phyloP scores from a whole-genome alignment of 2,113 vertebrate species.

The Neodon shergylaensis region DNA sequence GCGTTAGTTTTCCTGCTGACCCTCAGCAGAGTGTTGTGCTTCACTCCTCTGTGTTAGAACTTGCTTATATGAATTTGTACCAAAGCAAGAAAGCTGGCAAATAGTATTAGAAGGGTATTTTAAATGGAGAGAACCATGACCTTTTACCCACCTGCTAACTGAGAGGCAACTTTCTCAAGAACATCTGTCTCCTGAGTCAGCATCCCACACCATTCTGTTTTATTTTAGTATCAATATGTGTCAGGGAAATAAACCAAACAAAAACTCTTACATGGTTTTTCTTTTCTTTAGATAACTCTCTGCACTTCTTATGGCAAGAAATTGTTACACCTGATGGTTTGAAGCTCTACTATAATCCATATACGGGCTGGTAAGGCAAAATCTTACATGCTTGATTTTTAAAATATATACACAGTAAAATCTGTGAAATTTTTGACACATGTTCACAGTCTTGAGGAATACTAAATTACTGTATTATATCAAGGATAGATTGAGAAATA shows the following conservation, averaged over 20 bases:
- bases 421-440: background rate
- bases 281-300: slow-evolving; percentile 87
- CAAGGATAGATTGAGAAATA: slow-evolving; percentile 17
- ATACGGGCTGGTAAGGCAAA: slow-evolving; percentile 94
- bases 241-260: slow-evolving; percentile 31
- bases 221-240: slow-evolving; percentile 49
- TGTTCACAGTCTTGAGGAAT: slow-evolving; percentile 29
- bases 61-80: slow-evolving; percentile 15
- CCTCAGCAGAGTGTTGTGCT: background rate
- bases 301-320: slow-evolving; percentile 97
- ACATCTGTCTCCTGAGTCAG: background rate
- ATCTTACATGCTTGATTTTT: slow-evolving; percentile 46
- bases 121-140: background rate
- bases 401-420: slow-evolving; percentile 52
- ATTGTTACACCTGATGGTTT: slow-evolving; percentile 91
- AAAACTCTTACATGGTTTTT: slow-evolving; percentile 60
- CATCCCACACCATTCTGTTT: background rate
- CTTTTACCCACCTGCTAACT: background rate
- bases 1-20: slow-evolving; percentile 11
- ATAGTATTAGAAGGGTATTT: background rate
- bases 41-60: slow-evolving; percentile 37
- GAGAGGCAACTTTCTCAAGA: background rate
- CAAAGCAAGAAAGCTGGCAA: slow-evolving; percentile 5
- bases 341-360: slow-evolving; percentile 97
- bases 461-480: slow-evolving; percentile 21